Evolutionary conservation across 53 echinoderm and acorn worm genomes (phyloP).

Genomic region (Glandiceps talaboti): DNA sequence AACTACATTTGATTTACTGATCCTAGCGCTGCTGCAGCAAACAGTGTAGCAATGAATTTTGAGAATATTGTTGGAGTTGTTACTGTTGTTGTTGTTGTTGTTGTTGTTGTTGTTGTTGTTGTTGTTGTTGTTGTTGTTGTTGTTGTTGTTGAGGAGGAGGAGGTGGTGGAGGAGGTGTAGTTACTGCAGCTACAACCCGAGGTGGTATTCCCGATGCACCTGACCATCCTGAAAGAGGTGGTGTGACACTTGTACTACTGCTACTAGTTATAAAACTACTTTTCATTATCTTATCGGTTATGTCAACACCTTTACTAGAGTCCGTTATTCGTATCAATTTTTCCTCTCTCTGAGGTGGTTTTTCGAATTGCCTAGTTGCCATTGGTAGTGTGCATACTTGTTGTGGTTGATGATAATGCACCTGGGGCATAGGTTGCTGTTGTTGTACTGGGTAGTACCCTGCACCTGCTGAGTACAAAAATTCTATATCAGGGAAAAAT

Average conservation of each 20-base stretch:
- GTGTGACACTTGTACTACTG: background rate
- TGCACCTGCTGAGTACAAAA: background rate
- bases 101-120: too few relatives aligned
- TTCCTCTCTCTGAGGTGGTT: constrained; percentile 22
- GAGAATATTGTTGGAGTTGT: too few relatives aligned
- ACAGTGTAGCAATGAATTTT: too few relatives aligned
- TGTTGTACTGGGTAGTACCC: too few relatives aligned
- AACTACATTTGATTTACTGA: too few relatives aligned
- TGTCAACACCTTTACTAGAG: constrained; percentile 58
- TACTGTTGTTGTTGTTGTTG: too few relatives aligned
- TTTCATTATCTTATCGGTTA: constrained; percentile 66
- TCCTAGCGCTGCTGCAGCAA: too few relatives aligned
- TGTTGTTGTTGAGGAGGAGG: too few relatives aligned
- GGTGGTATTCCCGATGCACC: constrained; percentile 66
- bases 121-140: too few relatives aligned
- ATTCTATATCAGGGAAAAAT: too few relatives aligned
- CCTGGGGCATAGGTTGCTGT: background rate
- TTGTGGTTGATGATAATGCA: background rate
- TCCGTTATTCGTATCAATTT: constrained; percentile 71
- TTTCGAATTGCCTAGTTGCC: background rate
- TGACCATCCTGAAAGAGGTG: constrained; percentile 29
- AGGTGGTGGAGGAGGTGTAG: too few relatives aligned
- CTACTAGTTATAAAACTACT: background rate
- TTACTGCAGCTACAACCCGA: too few relatives aligned
- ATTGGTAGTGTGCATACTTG: background rate